These are phyloP conservation scores for Trileptium ribeirensis DNA, from an alignment of 2,888 invertebrate species.

Conservation along the genomic window DNA sequence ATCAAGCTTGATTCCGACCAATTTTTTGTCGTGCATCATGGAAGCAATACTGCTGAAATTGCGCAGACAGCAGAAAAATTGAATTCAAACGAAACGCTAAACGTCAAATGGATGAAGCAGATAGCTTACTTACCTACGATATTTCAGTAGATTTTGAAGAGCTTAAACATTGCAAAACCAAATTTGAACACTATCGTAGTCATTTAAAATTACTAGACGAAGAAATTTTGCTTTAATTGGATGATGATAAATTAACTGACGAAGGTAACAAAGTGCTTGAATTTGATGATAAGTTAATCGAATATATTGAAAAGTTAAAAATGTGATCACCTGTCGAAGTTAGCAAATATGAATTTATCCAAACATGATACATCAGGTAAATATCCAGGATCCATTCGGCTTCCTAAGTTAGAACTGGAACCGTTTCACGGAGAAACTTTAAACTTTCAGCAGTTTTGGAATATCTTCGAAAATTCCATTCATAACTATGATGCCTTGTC, in stretches of 20 bases:
- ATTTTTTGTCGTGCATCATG: neutral
- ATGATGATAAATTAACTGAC: neutral
- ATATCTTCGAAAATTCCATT: neutral
- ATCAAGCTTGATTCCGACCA: too few relatives aligned
- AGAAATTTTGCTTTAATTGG: neutral
- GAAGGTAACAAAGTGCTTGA: neutral
- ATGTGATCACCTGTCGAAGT: neutral
- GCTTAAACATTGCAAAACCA: neutral
- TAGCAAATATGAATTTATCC: neutral
- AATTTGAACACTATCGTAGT: neutral
- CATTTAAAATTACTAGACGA: neutral
- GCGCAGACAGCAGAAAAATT: constrained; percentile 7
- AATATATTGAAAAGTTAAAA: neutral
- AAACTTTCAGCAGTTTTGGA: constrained; percentile 11
- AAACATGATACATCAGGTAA: neutral
- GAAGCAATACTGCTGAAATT: neutral
- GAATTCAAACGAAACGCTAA: neutral
- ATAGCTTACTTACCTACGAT: neutral
- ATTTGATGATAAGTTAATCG: neutral
- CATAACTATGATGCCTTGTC: neutral
- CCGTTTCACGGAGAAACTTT: neutral
- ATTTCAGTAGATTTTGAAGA: neutral
- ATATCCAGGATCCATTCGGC: neutral
- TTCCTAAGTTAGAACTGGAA: neutral
- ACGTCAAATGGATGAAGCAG: neutral